A percentile compares a stretch with the other conserved stretches of the same genome.
Conservation (phyloP, 2,113 vertebrate species). For the Urocitellus parryii region DNA sequence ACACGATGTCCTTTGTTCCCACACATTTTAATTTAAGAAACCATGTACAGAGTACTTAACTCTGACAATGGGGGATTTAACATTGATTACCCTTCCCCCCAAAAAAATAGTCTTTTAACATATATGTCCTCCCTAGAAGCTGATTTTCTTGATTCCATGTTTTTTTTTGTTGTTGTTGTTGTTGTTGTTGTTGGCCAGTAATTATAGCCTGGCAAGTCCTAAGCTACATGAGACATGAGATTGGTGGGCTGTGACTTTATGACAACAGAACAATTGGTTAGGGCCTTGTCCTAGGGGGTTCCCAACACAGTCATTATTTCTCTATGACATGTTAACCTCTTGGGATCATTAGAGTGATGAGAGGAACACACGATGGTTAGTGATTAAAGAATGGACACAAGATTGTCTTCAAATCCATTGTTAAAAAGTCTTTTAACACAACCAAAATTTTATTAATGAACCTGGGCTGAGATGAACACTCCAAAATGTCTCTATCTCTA, state of each 20-base stretch:
- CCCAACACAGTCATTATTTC: background rate
- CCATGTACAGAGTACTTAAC: background rate
- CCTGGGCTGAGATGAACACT: background rate
- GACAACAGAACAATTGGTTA: background rate
- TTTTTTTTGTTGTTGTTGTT: background rate
- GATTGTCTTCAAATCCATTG: background rate
- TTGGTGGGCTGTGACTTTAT: background rate
- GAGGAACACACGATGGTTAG: background rate
- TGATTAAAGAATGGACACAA: background rate
- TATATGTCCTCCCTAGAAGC: background rate
- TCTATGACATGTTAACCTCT: background rate
- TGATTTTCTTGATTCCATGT: background rate
- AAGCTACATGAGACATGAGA: background rate
- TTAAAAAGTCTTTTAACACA: background rate
- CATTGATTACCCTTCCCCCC: accelerated
- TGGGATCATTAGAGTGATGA: background rate
- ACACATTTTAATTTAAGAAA: slow-evolving; percentile 38
- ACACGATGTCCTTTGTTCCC: background rate
- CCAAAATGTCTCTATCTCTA: background rate
- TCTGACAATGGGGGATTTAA: background rate
- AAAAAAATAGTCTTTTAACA: background rate
- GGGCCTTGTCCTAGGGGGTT: background rate
- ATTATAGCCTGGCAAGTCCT: background rate
- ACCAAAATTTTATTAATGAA: background rate
- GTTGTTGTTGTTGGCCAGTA: background rate